Base-by-base conservation (phyloP, 1,140 invertebrate species). In the Steinernema khuongi region DNA sequence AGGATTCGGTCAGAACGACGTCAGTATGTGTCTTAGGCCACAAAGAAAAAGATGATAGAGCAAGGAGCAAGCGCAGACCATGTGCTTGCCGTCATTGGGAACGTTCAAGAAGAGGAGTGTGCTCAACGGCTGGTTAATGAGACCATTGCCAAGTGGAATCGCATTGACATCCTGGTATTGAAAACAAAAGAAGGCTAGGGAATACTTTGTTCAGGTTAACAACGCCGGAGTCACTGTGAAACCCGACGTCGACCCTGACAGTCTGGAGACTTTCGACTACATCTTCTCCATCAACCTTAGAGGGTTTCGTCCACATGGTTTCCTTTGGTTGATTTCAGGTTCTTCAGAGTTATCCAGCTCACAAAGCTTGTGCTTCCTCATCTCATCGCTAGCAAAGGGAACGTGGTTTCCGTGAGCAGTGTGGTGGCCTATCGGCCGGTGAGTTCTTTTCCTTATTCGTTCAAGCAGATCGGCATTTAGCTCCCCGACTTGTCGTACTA, bases 181-280 rank as follows among this genome's bases (percentile, higher is more conserved):
- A 11, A 7, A 41, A 41, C 7, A n/a, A 41, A n/a, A 41, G n/a
- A 7, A 41, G 36, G 7, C 7, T 41, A 11, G 7, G 7, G n/a
- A 41, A n/a, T n/a, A 41, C 7, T 11, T 41, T 7, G 7, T 60
- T 17, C 22, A 60, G 50, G 22, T 60, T 7, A 60, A 60, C 50
- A 60, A 60, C 50, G 50, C 50, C 19, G 50, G 50, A 60, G 50
- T 60, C 14, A 60, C 50, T 14, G 50, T 60, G 7, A 60, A 60
- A 26, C 50, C 50, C 11, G 50, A 60, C 19, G 50, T 60, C 11
- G 50, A 60, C 50, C 50, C 50, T 26, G 50, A 60, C 11, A 60
- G 50, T 26, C 50, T 60, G 4, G 50, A 60, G 26, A 60, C 50
- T 2, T 60, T 60, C 26, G 50, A 60, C 19, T 60, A 60, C 50